A percentile compares a stretch with the other conserved stretches of the same genome.
phyloP scores from a whole-genome alignment of 2,888 invertebrate species.

The Lagria hirta region DNA sequence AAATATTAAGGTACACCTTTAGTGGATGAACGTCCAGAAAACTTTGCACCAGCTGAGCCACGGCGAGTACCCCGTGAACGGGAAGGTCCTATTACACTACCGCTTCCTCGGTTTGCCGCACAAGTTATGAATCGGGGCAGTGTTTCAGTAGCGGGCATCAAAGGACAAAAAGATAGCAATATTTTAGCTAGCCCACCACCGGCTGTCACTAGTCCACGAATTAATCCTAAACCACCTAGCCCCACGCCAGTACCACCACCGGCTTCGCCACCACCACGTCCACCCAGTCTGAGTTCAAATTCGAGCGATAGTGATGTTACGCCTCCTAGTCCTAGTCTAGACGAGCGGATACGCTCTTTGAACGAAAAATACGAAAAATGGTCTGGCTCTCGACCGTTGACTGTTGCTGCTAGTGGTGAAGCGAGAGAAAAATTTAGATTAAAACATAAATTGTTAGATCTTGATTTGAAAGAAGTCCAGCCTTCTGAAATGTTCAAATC shows the following conservation, averaged over 20 bases:
- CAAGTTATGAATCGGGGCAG: constrained; percentile 43
- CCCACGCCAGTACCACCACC: constrained; percentile 58
- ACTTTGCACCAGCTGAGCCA: constrained; percentile 72
- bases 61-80: constrained; percentile 61
- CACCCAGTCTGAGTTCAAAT: constrained; percentile 75
- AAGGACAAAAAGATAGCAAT: constrained; percentile 50
- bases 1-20: too few relatives aligned
- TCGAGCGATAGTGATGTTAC: constrained; percentile 69
- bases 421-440: constrained; percentile 60
- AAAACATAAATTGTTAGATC: constrained; percentile 74
- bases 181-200: constrained; percentile 51
- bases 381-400: constrained; percentile 69
- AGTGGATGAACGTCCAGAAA: constrained; percentile 79
- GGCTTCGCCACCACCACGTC: constrained; percentile 67
- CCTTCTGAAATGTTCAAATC: constrained; percentile 94
- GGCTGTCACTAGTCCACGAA: constrained; percentile 56
- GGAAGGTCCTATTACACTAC: constrained; percentile 75
- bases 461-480: constrained; percentile 67
- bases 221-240: constrained; percentile 47
- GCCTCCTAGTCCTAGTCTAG: constrained; percentile 75
- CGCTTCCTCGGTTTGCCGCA: constrained; percentile 85
- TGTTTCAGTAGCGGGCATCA: constrained; percentile 52
- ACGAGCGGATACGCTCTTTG: constrained; percentile 87
- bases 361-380: constrained; percentile 93
- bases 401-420: constrained; percentile 60